Base-by-base conservation (phyloP, 1,140 invertebrate genomes). In the Micrasema minimum region DNA sequence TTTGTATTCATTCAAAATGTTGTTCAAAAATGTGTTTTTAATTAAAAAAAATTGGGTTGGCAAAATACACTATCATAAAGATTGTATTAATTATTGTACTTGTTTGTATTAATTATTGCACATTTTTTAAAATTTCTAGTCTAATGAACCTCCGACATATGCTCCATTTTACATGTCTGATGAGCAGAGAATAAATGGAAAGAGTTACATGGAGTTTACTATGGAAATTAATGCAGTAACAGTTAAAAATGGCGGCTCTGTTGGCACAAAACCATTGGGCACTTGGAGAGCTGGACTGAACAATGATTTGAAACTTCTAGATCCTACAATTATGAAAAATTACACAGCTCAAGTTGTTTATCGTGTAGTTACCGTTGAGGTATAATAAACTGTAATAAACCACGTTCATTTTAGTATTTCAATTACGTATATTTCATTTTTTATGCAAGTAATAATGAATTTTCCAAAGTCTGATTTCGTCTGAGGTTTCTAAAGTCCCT, bases 331-430 rank as follows among this genome's bases (percentile, higher is more conserved):
- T 16, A 89, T 94, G 80, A 87, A 85, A 53, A 93, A 93, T 78
- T 90, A 91, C 55, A 91, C 91, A 0, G 92, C 93, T 1, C 87
- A 92, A 75, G 90, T 92, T 46, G 91, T 92, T 6, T 95, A 94
- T 80, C 87, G 92, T 53, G 88, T 96, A 45, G 91, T 91, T 5
- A 93, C 92, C 0, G 89, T 93, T 6, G 85, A 91, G 79, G 91
- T 92, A 80, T 80, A 81, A 9, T 7, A 23, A 37, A 38, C n/a
- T 16, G 3, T n/a, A 0, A 35, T 22, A 53, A 53, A 53, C 0
- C 12, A 12, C 16, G n/a, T 37, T 14, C n/a, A 31, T n/a, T 5
- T n/a, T n/a, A n/a, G n/a, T n/a, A n/a, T n/a, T n/a, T n/a, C n/a
- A n/a, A n/a, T n/a, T n/a, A n/a, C n/a, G n/a, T n/a, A n/a, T n/a